phyloP scores from a whole-genome alignment of 30 jellyfish, hydroid and myxozoan genomes.

The Cassiopea andromeda region DNA sequence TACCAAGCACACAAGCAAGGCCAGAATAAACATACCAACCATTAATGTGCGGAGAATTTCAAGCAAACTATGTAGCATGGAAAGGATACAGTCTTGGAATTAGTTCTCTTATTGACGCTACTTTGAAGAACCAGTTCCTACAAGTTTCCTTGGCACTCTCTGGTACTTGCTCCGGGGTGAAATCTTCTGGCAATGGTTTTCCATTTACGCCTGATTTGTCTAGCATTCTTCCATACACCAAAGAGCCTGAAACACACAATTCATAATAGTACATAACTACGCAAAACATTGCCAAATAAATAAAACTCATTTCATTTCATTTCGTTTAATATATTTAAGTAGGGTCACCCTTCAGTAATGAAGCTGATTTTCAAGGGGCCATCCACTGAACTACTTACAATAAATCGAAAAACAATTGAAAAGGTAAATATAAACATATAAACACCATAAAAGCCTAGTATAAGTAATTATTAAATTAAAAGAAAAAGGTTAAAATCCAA shows the following conservation, averaged over 20 bases:
- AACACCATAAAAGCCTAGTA: no score
- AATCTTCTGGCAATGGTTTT: constrained; percentile 81
- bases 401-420: no score
- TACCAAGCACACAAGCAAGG: not conserved
- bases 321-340: no score
- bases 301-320: no score
- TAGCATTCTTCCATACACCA: constrained; percentile 84
- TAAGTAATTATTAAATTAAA: no score
- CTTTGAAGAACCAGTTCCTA: constrained; percentile 97
- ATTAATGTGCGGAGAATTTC: not conserved
- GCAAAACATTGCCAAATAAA: no score
- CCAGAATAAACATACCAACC: not conserved
- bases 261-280: no score
- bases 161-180: constrained; percentile 99
- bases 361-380: no score
- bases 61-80: not conserved
- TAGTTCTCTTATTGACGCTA: constrained; percentile 95
- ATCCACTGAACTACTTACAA: no score
- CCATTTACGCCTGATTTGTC: constrained; percentile 79
- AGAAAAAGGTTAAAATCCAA: no score
- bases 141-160: constrained; percentile 99
- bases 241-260: constrained; percentile 42
- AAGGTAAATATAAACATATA: no score
- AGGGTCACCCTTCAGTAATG: no score
- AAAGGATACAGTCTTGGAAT: constrained; percentile 98